phyloP scores from a whole-genome alignment of 1,140 invertebrate species.

The Ceratina australensis region DNA sequence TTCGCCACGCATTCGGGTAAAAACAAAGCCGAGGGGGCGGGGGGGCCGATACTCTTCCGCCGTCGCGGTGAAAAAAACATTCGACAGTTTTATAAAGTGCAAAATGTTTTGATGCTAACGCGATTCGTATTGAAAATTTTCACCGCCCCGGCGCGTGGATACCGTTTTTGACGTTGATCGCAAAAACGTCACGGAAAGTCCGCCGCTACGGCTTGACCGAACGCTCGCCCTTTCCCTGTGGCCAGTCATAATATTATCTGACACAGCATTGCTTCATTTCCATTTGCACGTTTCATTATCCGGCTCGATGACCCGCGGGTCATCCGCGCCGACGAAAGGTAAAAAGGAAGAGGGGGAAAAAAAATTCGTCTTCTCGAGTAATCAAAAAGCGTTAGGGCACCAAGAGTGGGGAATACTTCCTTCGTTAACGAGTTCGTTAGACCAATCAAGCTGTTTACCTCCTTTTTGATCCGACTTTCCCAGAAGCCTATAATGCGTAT shows the following conservation, averaged over 20 bases:
- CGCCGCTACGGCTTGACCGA: slow-evolving; percentile 48
- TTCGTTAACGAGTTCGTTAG: slow-evolving; percentile 55
- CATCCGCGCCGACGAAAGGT: slow-evolving; percentile 39
- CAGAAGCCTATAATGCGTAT: not conserved
- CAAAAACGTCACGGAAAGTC: slow-evolving; percentile 60
- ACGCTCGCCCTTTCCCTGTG: slow-evolving; percentile 62
- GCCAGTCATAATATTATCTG: slow-evolving; percentile 71
- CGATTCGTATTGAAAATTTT: slow-evolving; percentile 56
- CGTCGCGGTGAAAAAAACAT: slow-evolving; percentile 34
- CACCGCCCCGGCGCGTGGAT: slow-evolving; percentile 6
- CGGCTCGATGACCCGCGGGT: slow-evolving; percentile 63
- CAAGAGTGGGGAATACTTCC: slow-evolving; percentile 41
- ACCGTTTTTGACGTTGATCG: slow-evolving; percentile 54
- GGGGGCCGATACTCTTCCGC: slow-evolving; percentile 1
- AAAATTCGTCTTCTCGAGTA: slow-evolving; percentile 52
- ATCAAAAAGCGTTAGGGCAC: slow-evolving; percentile 56
- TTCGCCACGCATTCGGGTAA: too few species aligned
- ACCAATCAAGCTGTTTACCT: slow-evolving; percentile 50
- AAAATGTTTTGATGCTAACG: slow-evolving; percentile 49
- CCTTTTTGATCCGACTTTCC: slow-evolving; percentile 19
- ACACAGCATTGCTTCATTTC: slow-evolving; percentile 69
- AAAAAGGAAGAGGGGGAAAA: slow-evolving; percentile 36
- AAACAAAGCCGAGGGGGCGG: not conserved
- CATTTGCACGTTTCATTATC: slow-evolving; percentile 72
- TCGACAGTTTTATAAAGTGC: slow-evolving; percentile 25